Conservation (phyloP, 2,888 invertebrate species). For the Trachelus troglodyta region DNA sequence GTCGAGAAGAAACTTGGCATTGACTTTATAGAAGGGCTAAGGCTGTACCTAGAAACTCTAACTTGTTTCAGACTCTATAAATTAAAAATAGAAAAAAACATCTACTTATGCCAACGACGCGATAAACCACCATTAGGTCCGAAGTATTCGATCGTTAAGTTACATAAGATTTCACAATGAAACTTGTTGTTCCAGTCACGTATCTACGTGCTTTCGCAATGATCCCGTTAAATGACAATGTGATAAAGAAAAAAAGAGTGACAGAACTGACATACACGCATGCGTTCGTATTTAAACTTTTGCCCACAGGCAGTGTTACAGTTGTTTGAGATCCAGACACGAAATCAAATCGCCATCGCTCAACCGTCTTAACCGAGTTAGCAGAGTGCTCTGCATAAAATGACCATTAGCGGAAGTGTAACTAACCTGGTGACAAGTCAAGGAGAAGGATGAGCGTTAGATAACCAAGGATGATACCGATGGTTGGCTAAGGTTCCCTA, state of each 20-base stretch:
- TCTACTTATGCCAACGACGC: too few species aligned
- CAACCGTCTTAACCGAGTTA: conserved; percentile 34
- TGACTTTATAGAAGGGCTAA: conserved; percentile 18
- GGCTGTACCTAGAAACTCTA: neutral
- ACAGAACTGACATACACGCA: neutral
- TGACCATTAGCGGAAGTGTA: conserved; percentile 32
- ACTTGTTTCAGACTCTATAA: neutral
- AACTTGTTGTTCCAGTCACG: neutral
- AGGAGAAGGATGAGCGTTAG: conserved; percentile 23
- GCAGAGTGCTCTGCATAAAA: conserved; percentile 38
- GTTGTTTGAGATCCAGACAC: neutral
- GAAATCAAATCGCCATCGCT: conserved; percentile 29
- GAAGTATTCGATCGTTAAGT: too few species aligned
- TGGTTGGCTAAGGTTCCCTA: neutral
- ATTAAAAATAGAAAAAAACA: neutral
- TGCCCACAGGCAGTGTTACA: neutral
- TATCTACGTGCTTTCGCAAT: neutral
- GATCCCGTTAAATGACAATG: neutral
- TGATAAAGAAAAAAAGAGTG: neutral
- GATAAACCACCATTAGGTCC: too few species aligned
- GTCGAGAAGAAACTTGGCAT: conserved; percentile 23
- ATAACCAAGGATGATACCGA: conserved; percentile 18
- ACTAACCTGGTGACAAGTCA: conserved; percentile 25
- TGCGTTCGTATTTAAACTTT: neutral
- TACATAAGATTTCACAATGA: neutral